These are phyloP conservation scores for Intellagama lesueurii DNA, from an alignment of 2,797 vertebrate species.

Conservation along the genomic window DNA sequence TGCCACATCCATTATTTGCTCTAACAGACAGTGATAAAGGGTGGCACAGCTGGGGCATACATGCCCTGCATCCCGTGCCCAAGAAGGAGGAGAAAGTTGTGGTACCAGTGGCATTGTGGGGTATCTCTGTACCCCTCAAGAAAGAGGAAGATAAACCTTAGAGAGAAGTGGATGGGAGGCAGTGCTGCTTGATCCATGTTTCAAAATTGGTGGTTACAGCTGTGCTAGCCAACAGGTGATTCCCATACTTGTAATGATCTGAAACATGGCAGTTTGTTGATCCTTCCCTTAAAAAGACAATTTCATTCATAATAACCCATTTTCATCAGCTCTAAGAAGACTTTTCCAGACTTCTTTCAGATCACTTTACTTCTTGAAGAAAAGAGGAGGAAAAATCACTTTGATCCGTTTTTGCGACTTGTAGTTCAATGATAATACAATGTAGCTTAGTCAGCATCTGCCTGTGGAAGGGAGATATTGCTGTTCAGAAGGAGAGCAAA, in stretches of 20 bases:
- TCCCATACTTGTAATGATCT: not conserved
- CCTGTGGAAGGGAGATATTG: slow-evolving; percentile 14
- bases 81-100: too few relatives aligned
- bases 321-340: not conserved
- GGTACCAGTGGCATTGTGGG: too few relatives aligned
- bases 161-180: too few relatives aligned
- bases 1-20: too few relatives aligned
- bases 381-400: slow-evolving; percentile 12
- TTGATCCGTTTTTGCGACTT: slow-evolving; percentile 40
- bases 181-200: not conserved
- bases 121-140: too few relatives aligned
- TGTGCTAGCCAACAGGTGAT: not conserved
- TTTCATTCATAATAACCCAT: slow-evolving; percentile 3
- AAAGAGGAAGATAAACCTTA: too few relatives aligned
- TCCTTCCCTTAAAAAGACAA: not conserved
- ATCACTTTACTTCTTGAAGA: slow-evolving; percentile 37
- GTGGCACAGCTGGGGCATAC: too few relatives aligned
- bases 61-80: too few relatives aligned
- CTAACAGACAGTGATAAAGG: too few relatives aligned
- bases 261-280: not conserved
- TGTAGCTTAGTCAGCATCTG: slow-evolving; percentile 40
- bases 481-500: slow-evolving; percentile 46
- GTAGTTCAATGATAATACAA: slow-evolving; percentile 38
- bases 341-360: slow-evolving; percentile 27
- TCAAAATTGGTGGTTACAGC: not conserved